Evolutionary conservation across 2,113 vertebrate genomes (phyloP), one percentile per base, ranked within the genome.

Genomic region (Tetraodon nigroviridis): DNA sequence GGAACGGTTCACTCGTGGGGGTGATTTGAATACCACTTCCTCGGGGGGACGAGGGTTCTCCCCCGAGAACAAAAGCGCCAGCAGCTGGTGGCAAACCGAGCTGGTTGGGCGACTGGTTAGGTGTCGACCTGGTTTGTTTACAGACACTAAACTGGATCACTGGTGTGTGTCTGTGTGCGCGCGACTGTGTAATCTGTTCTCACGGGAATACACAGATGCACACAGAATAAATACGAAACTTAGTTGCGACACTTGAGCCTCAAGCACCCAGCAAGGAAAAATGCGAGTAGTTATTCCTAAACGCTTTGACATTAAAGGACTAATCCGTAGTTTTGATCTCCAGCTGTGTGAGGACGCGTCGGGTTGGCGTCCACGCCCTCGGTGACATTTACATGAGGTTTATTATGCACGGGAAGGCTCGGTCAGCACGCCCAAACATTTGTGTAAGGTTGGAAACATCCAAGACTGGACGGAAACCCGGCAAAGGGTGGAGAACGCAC

Each of bases 41-140:
- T 66, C 1, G 13, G 20, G 58, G 3, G 32, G 13, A 14, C 10
- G 19, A 49, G 7, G 47, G 29, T 29, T 17, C 17, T 29, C 47
- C 20, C 40, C 8, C 4, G 46, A 48, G n/a, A 19, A 18, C 16
- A 11, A 18, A 48, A 48, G 20, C 8, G 1, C 49, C 20, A 18
- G 44, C 44, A 17, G n/a, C 51, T 21, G 14, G 50, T 16, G 50
- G 24, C 13, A n/a, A 47, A 42, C 46, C 1, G 21, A 19, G 50
- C 42, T 14, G 58, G 4, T 27, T 57, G 41, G 32, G 2, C 57
- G 51, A 67, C 52, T 59, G 61, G 69, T 63, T 67, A 50, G 55
- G 49, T 58, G 32, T 42, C 46, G 74, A 75, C 75, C 65, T 78
- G 72, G 51, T 75, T 75, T 70, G 49, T 48, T 70, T 44, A 5